Base-by-base conservation (phyloP, 1,140 invertebrate genomes). In the Psilanteris sp. region DNA sequence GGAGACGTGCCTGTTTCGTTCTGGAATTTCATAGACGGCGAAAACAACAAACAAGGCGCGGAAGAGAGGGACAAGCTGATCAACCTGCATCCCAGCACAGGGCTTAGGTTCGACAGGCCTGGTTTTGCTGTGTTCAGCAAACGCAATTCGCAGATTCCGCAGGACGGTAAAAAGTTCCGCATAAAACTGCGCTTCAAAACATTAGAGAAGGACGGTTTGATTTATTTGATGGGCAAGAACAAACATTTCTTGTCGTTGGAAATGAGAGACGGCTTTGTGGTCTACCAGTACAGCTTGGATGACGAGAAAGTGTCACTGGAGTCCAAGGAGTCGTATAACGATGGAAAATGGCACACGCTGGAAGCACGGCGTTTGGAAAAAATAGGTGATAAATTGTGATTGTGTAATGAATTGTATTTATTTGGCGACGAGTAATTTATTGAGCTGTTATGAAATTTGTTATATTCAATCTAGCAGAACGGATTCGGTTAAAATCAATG, bases 21-120 rank as follows among this genome's bases (percentile, higher is more conserved):
- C 8, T 99, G 97, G 97, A 99, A 99, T 88, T 98, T 98, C 79
- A 89, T 92, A 4, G 92, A 94, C 29, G 93, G 91, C 14, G 92
- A 93, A 24, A 93, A 95, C 24, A 95, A 96, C 46, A 88, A 92
- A 34, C 88, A 92, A 67, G 94, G 93, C 4, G 93, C 95, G 0
- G 80, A 87, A 7, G 93, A 94, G 81, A 93, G 94, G 37, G 91
- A 94, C 78, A 91, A 90, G 55, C 84, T 95, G 9, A 84, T 92
- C 13, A 90, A 92, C 26, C 85, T 91, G 4, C 87, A 91, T 34
- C 90, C 91, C 22, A 90, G 84, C 10, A 94, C 92, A 6, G 96
- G 95, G 4, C 92, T 93, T 52, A 89, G 94, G 32, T 98, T 99
- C 83, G 94, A 96, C 82, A 96, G 96, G 6, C 91, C 93, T 55